Base-by-base conservation (phyloP, 2,113 vertebrate genomes). In the Rallus limicola region DNA sequence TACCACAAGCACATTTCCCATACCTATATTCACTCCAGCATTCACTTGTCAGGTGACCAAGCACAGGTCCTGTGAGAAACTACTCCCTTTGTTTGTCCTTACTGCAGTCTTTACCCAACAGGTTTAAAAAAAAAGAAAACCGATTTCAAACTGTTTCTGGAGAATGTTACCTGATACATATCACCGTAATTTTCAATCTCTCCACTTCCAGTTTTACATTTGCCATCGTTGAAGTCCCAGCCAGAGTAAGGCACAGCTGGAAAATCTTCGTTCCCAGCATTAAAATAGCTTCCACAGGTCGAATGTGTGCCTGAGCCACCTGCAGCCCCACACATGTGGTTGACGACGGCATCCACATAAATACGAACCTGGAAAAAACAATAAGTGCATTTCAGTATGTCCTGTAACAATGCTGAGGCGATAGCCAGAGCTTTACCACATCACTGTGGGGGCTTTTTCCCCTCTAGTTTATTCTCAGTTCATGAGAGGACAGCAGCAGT, bases 171-270 rank as follows among this genome's bases (percentile, higher is more conserved):
- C 98, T 99, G 99, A 97, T 98, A 92, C 19, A 97, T 91, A 95
- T 99, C 98, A 85, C 91, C 85, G 85, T 99, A 99, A 97, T 75
- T 98, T 96, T 98, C 98, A 97, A 99, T 98, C 28, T 98, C 98
- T 97, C 98, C 98, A 92, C 97, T 97, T 91, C 7, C 16, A 86
- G 78, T 95, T 55, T 6, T 82, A 95, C 99, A 99, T 98, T 98
- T 99, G 81, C 98, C 98, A 95, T 99, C 98, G 82, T 99, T 99
- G 97, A 98, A 99, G 95, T 99, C 98, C 98, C 97, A 98, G 46
- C 25, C 87, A 77, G 99, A 99, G 92, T 97, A 98, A 2, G 98
- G 98, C 64, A 99, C 99, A 93, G 97, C 98, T 93, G 99, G 98
- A 97, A 99, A 99, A n/a, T 98, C 98, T 96, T 96, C 96, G 24